These are phyloP conservation scores for Bombus superbus DNA, from an alignment of 1,140 invertebrate species.

Conservation along the genomic window DNA sequence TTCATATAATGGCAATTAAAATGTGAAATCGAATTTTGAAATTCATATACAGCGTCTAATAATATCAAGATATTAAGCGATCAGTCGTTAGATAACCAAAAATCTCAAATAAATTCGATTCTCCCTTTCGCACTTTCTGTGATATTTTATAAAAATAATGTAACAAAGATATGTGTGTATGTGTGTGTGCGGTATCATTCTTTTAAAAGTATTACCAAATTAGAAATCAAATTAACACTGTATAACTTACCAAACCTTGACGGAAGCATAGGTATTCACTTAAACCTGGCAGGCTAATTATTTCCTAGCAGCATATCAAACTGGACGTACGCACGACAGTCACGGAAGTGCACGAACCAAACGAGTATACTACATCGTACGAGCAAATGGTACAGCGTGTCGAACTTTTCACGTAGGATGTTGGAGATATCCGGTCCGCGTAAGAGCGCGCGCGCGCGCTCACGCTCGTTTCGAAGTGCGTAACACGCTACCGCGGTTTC, in stretches of 20 bases:
- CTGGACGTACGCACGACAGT: background rate
- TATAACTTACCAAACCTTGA: background rate
- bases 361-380: conserved; percentile 6
- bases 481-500: conserved; percentile 51
- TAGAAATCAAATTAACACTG: no score
- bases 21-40: no score
- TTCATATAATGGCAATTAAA: no score
- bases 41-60: no score
- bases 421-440: conserved; percentile 45
- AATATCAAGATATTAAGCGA: no score
- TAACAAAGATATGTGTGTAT: background rate
- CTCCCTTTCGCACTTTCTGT: no score
- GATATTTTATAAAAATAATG: background rate
- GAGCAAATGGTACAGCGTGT: conserved; percentile 36
- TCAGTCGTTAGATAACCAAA: no score
- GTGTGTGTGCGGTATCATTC: background rate
- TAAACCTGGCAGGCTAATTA: conserved; percentile 1
- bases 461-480: conserved; percentile 41
- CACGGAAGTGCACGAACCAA: background rate
- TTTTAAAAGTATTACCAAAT: background rate
- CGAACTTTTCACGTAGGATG: conserved; percentile 57
- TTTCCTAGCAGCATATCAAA: background rate
- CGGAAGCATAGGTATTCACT: background rate
- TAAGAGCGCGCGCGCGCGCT: conserved; percentile 18
- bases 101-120: background rate